A percentile compares a stretch with the other conserved stretches of the same genome.
Conservation (phyloP, 2,797 vertebrate genomes). For the Arrhamphus sclerolepis region DNA sequence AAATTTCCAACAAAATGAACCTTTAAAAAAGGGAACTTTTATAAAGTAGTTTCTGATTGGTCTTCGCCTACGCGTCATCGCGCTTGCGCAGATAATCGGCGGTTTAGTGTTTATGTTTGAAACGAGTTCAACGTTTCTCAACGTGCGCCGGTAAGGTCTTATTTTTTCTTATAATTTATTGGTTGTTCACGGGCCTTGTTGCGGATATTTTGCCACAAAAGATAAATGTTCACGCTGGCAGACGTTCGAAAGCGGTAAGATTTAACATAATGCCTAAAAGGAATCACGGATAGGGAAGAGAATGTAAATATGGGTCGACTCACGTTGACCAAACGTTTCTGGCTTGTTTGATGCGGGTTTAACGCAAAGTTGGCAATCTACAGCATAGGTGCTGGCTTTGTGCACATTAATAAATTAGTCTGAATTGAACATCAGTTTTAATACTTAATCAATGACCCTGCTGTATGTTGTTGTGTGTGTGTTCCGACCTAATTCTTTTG, state of each 20-base stretch:
- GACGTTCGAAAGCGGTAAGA: constrained; percentile 16
- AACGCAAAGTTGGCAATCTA: too few species aligned
- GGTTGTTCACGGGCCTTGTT: accelerated
- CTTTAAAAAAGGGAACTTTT: too few species aligned
- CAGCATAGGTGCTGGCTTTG: too few species aligned
- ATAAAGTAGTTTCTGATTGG: too few species aligned
- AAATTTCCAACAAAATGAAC: too few species aligned
- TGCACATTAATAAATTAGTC: too few species aligned
- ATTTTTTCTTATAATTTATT: accelerated
- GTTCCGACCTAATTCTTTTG: background rate
- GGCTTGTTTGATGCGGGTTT: too few species aligned
- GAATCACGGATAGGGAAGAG: background rate
- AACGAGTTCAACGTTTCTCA: background rate
- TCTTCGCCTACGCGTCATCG: accelerated
- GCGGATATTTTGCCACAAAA: background rate
- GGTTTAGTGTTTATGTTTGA: constrained; percentile 37
- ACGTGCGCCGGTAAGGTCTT: too few species aligned
- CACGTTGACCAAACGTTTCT: too few species aligned
- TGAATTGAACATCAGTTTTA: too few species aligned
- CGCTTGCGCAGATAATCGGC: constrained; percentile 24
- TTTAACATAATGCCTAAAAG: accelerated
- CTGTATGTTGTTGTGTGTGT: background rate
- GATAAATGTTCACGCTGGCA: background rate
- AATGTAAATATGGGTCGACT: too few species aligned
- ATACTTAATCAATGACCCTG: too few species aligned